Evolutionary conservation across 2,113 vertebrate genomes (phyloP).

Genomic region (Ptyas mucosa): DNA sequence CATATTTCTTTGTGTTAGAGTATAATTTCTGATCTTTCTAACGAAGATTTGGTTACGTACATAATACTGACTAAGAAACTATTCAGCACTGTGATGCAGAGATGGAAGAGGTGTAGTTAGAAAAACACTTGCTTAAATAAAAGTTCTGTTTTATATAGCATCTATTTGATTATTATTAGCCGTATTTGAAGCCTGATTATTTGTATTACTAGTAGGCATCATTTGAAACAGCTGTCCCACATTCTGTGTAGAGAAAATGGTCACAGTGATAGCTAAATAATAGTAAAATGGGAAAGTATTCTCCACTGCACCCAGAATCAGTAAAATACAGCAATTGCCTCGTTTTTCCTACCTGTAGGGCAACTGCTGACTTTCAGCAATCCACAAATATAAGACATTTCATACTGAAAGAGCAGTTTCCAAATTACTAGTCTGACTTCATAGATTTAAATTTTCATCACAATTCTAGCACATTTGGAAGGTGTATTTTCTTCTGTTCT

Average conservation of each 20-base stretch:
- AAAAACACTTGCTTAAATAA: neutral
- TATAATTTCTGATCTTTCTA: neutral
- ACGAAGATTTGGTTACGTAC: neutral
- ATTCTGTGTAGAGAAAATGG: neutral
- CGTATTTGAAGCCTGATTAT: neutral
- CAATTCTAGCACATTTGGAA: neutral
- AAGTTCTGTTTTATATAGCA: neutral
- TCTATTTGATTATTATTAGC: neutral
- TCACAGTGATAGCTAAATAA: neutral
- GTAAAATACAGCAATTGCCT: neutral
- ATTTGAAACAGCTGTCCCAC: neutral
- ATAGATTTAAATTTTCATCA: neutral
- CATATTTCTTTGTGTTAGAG: neutral
- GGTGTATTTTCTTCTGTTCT: neutral
- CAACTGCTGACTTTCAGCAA: slow-evolving; percentile 9
- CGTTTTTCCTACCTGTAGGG: neutral
- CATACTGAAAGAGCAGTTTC: neutral
- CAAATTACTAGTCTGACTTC: rapidly evolving
- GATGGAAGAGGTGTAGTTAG: neutral
- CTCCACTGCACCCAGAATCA: neutral
- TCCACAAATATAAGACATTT: slow-evolving; percentile 27
- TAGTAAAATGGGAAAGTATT: neutral
- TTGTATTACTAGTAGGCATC: neutral
- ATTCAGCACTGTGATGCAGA: neutral
- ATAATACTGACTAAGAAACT: neutral